Conservation (phyloP, 1,140 invertebrate genomes). For the Neodiprion virginianus region DNA sequence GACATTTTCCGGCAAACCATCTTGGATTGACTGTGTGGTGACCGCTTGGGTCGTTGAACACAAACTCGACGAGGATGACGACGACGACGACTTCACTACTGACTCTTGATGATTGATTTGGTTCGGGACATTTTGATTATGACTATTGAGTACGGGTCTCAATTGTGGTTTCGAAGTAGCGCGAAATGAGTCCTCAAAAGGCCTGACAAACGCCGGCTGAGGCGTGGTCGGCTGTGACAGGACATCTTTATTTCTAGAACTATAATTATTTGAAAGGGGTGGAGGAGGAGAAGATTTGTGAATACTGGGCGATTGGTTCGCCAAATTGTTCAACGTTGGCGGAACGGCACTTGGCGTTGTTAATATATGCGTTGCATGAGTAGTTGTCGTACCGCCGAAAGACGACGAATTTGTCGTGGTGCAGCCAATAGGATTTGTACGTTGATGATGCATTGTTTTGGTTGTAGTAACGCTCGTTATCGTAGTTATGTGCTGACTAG, state of each 20-base stretch:
- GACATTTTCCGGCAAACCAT: slow-evolving; percentile 26
- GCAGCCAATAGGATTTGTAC: slow-evolving; percentile 24
- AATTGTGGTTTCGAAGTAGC: slow-evolving; percentile 45
- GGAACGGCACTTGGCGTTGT: slow-evolving; percentile 32
- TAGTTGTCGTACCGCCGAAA: slow-evolving; percentile 40
- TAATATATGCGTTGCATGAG: slow-evolving; percentile 39
- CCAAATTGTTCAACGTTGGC: slow-evolving; percentile 26
- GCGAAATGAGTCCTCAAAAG: slow-evolving; percentile 59
- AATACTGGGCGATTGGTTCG: slow-evolving; percentile 29
- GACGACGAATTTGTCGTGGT: slow-evolving; percentile 34
- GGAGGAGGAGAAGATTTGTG: slow-evolving; percentile 35
- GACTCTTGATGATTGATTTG: slow-evolving; percentile 44
- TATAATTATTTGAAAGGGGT: slow-evolving; percentile 23
- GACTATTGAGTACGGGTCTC: slow-evolving; percentile 40
- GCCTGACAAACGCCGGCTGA: slow-evolving; percentile 58
- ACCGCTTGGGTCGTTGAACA: slow-evolving; percentile 25
- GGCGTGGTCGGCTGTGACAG: slow-evolving; percentile 20
- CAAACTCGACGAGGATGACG: background rate
- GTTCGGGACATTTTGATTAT: slow-evolving; percentile 41
- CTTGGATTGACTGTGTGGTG: slow-evolving; percentile 24
- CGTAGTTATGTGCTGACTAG: slow-evolving; percentile 53
- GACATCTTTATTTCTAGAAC: slow-evolving; percentile 37
- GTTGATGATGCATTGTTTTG: slow-evolving; percentile 7
- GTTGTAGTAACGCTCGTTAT: slow-evolving; percentile 34
- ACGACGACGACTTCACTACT: slow-evolving; percentile 23